Evolutionary conservation across 2,888 invertebrate species (phyloP).

Genomic region (Plebejus argus): DNA sequence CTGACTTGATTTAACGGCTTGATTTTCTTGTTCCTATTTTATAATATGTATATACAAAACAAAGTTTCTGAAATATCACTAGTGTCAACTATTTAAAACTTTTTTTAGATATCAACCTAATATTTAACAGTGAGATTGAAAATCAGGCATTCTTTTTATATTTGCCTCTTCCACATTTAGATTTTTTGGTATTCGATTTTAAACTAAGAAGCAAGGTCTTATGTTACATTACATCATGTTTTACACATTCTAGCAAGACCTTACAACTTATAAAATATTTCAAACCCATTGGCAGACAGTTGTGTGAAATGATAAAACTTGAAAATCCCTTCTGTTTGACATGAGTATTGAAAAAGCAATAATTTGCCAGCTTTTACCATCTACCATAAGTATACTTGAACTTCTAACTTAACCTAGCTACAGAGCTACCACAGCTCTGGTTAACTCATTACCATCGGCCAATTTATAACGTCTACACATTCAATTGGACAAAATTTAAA

Average conservation of each 20-base stretch:
- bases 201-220: not conserved
- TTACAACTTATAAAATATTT: not conserved
- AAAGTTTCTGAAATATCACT: conserved; percentile 3
- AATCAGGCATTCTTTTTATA: not conserved
- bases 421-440: conserved; percentile 46
- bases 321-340: not conserved
- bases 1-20: conserved; percentile 26
- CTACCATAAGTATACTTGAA: conserved; percentile 61
- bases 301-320: not conserved
- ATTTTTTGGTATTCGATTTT: not conserved
- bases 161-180: not conserved
- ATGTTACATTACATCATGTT: not conserved
- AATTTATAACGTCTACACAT: conserved; percentile 34
- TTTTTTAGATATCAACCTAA: conserved; percentile 4
- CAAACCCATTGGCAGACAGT: conserved; percentile 18
- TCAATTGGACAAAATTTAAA: conserved; percentile 42
- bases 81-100: not conserved
- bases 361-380: conserved; percentile 69
- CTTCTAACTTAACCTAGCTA: conserved; percentile 44
- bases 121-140: not conserved
- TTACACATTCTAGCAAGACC: not conserved
- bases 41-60: conserved; percentile 28
- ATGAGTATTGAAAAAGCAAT: conserved; percentile 75
- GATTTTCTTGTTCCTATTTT: conserved; percentile 28
- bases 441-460: conserved; percentile 32